These are phyloP conservation scores for Lutjanus argentimaculatus DNA, from an alignment of 2,797 vertebrate species.

Conservation along the genomic window DNA sequence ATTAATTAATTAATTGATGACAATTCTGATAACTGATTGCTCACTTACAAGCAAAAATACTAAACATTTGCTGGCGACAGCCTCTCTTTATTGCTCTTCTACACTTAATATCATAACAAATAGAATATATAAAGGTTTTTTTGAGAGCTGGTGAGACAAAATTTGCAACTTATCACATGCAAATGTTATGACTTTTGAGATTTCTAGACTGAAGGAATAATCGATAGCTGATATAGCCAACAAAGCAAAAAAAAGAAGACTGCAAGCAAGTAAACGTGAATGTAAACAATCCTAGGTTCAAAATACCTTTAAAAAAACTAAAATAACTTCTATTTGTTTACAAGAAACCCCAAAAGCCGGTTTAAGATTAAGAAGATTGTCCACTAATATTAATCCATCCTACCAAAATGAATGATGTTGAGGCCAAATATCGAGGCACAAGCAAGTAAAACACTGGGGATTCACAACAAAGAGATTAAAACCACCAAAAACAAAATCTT, in stretches of 20 bases:
- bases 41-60: background rate
- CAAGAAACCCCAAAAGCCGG: background rate
- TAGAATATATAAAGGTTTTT: background rate
- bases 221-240: background rate
- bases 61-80: background rate
- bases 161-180: background rate
- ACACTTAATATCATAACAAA: background rate
- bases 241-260: background rate
- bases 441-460: background rate
- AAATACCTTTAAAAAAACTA: background rate
- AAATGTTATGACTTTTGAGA: background rate
- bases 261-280: background rate
- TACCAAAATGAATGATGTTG: background rate
- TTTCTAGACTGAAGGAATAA: background rate
- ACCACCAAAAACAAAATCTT: background rate
- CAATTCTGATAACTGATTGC: background rate
- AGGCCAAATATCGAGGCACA: background rate
- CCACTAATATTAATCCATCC: background rate
- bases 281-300: background rate
- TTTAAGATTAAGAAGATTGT: background rate
- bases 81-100: background rate
- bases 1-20: background rate
- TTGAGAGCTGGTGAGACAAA: background rate
- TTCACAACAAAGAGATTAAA: background rate
- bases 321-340: constrained; percentile 18